Percentiles rank a stretch among this genome's conserved stretches.
Conservation (phyloP, 2,113 vertebrate genomes). For the Ictidomys tridecemlineatus region DNA sequence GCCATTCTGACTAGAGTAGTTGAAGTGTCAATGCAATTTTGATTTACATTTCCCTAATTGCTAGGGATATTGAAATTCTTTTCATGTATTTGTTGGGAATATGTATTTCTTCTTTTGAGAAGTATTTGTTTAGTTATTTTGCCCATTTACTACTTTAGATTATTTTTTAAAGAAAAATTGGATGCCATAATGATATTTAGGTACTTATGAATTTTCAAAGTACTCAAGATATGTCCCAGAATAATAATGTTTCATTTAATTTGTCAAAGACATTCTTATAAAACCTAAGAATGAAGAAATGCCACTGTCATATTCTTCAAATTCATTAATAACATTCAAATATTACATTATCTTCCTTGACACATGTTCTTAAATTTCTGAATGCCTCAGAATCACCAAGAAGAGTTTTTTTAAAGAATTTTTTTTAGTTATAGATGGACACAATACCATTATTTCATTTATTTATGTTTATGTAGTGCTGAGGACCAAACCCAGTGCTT, state of each 20-base stretch:
- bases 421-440: too few species aligned
- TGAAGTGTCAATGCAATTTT: too few species aligned
- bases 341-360: background rate
- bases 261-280: conserved; percentile 28
- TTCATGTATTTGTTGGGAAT: too few species aligned
- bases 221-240: background rate
- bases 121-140: too few species aligned
- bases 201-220: conserved; percentile 9
- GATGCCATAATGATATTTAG: conserved; percentile 3
- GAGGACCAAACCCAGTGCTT: too few species aligned
- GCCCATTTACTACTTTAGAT: too few species aligned
- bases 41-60: too few species aligned
- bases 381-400: conserved; percentile 19
- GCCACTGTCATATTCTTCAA: background rate
- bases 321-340: conserved; percentile 22
- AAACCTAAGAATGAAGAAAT: conserved; percentile 53
- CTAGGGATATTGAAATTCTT: too few species aligned
- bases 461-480: too few species aligned
- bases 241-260: background rate
- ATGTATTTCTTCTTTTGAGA: too few species aligned
- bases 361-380: conserved; percentile 20
- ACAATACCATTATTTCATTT: too few species aligned
- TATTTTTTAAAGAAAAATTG: conserved; percentile 29
- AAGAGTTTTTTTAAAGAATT: background rate
- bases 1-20: too few species aligned